Base-by-base conservation (phyloP, 2,113 vertebrate species). In the Oryzias celebensis region DNA sequence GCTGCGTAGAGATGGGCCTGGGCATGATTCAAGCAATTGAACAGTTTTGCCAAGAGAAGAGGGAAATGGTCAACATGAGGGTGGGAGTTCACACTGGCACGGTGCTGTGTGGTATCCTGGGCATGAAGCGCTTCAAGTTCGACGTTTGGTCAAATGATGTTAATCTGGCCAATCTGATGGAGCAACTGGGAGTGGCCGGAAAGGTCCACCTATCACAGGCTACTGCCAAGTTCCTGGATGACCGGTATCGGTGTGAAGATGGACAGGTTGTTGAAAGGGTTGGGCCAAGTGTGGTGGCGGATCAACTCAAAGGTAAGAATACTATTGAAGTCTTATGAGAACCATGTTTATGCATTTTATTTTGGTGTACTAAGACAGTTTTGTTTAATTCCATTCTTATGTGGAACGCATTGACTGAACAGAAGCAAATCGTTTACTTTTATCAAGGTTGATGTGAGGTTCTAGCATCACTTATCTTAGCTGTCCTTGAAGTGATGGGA, bases 1-100 rank as follows among this genome's bases (percentile, higher is more conserved):
- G 97, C 88, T 99, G 98, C 58, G 95, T 99, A 1, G 96, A 99
- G 81, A 99, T 99, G 98, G 98, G 98, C 53, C 89, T 99, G 36
- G 97, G 98, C n/a, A 99, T 99, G 98, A 99, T 99, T 71, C 93
- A 94, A 77, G 98, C 98, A 71, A 99, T 99, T 0, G 98, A 99
- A 65, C 96, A 96, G 83, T 99, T 99, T 75, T 99, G 98, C 88
- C 95, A 95, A 75, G 98, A 99, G 88, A 98, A 95, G 71, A 94
- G 93, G 24, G 98, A 99, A 77, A 99, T 94, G 90, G 98, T 99
- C 68, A 95, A 98, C 91, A 99, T 99, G 98, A 92, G 98, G 0
- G 98, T 99, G 0, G 98, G 98, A 0, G 98, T 99, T 24, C 98
- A 99, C 80, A 99, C 98, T 0, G 98, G 98, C 50, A 98, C 98